Conservation (phyloP, 2,113 vertebrate species). For the Silurus asotus region DNA sequence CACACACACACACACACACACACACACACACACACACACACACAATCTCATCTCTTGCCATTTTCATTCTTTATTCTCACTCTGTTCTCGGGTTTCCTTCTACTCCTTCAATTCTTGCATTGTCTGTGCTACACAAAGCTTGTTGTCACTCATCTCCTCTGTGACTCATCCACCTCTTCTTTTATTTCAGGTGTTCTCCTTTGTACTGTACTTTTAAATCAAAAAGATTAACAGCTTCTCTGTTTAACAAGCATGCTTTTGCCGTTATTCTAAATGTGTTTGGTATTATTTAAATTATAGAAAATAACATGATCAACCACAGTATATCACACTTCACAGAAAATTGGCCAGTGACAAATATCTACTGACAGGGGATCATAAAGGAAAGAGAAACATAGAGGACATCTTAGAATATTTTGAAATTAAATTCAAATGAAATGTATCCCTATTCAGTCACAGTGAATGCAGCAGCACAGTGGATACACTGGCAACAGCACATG, state of each 20-base stretch:
- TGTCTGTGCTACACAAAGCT: neutral
- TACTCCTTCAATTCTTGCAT: neutral
- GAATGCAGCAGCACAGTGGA: neutral
- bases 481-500: neutral
- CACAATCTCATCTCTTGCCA: neutral
- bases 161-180: neutral
- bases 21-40: neutral
- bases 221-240: neutral
- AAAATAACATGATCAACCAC: neutral
- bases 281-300: neutral
- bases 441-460: neutral
- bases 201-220: conserved; percentile 4
- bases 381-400: neutral
- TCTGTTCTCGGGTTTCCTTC: too few species aligned
- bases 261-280: neutral
- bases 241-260: neutral
- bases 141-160: neutral
- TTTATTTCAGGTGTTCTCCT: neutral
- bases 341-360: neutral
- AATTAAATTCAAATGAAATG: neutral
- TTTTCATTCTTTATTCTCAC: neutral
- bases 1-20: conserved; percentile 1
- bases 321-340: neutral
- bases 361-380: neutral
- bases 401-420: neutral